Percentiles rank a stretch among this genome's conserved stretches.
Conservation (phyloP, 2,113 vertebrate genomes). For the Cyphomyrus plagiostoma region DNA sequence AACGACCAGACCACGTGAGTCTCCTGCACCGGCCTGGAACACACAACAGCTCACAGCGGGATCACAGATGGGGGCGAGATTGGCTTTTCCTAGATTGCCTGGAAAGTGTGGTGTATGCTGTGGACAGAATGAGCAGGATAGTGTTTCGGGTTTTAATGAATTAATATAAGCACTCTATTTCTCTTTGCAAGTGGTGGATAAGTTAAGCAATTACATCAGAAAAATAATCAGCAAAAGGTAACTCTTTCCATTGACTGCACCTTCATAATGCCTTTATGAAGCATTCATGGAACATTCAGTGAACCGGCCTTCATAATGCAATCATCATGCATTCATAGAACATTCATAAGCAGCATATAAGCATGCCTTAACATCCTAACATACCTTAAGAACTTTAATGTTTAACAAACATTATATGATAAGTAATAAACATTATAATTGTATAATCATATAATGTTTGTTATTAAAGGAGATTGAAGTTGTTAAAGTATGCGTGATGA, state of each 20-base stretch:
- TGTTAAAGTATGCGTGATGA: neutral
- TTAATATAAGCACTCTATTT: neutral
- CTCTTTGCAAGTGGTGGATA: neutral
- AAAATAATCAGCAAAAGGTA: neutral
- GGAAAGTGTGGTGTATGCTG: neutral
- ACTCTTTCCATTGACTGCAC: neutral
- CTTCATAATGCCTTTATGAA: neutral
- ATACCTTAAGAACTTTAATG: neutral
- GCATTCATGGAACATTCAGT: neutral
- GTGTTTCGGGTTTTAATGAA: neutral
- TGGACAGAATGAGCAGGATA: neutral
- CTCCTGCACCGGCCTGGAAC: neutral
- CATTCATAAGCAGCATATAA: neutral
- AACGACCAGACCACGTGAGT: conserved; percentile 91
- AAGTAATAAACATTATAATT: neutral
- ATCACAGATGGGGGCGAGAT: neutral
- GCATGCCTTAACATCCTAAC: neutral
- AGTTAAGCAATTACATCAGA: neutral
- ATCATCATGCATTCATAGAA: neutral
- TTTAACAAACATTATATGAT: neutral
- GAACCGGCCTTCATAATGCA: neutral
- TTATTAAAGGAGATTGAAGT: neutral
- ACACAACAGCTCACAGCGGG: neutral
- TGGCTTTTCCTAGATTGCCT: neutral
- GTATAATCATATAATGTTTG: neutral